phyloP scores from a whole-genome alignment of 2,113 vertebrate species.

The Spea bombifrons region DNA sequence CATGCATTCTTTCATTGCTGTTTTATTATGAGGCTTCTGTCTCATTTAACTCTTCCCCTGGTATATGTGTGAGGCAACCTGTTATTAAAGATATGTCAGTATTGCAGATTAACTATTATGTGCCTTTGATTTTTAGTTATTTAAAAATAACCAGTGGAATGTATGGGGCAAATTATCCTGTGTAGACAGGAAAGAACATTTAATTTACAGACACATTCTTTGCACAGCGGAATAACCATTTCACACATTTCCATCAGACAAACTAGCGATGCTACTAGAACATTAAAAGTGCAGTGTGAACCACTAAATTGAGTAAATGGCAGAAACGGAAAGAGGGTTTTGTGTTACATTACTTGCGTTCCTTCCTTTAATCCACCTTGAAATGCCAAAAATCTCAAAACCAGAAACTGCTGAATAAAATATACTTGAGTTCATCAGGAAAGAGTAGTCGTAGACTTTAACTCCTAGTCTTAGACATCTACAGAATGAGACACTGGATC shows the following conservation, averaged over 20 bases:
- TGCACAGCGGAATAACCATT: not conserved
- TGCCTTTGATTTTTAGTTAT: no score
- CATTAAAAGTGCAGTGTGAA: not conserved
- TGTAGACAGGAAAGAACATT: not conserved
- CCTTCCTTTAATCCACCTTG: constrained; percentile 22
- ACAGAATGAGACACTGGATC: no score
- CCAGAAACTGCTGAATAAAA: constrained; percentile 1
- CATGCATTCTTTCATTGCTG: no score
- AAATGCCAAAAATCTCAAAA: constrained; percentile 20
- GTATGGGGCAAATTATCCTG: no score
- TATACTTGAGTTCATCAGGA: not conserved
- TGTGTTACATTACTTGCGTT: constrained; percentile 15
- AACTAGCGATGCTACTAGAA: not conserved
- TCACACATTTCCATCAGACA: not conserved
- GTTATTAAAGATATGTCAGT: no score
- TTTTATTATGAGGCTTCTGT: no score
- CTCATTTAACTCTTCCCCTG: no score
- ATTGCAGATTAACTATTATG: no score
- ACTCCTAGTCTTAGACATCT: no score
- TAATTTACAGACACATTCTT: constrained; percentile 1
- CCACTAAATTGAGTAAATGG: not conserved
- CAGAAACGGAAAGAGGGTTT: not conserved
- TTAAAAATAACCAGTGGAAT: no score
- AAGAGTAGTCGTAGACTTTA: no score
- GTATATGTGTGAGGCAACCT: no score